Evolutionary conservation across 2,113 vertebrate species (phyloP).

Genomic region (Fulica atra): DNA sequence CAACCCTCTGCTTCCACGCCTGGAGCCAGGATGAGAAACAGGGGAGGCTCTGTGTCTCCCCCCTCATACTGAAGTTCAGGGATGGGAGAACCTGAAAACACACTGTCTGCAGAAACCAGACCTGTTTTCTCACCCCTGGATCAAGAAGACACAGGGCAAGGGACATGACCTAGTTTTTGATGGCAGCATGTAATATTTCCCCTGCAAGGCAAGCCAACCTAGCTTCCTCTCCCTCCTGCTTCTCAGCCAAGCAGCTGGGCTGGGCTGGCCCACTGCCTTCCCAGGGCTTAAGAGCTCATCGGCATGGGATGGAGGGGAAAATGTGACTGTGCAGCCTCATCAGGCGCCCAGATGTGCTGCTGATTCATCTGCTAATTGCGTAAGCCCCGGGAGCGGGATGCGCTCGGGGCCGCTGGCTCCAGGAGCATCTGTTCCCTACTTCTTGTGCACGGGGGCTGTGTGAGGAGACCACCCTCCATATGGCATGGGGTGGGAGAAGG

Average conservation of each 20-base stretch:
- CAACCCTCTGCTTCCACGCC: not conserved
- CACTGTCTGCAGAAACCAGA: not conserved
- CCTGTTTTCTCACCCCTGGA: not conserved
- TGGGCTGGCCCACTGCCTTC: not conserved
- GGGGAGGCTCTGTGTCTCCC: not conserved
- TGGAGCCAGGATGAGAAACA: not conserved
- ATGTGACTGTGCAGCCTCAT: not conserved
- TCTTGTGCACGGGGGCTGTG: not conserved
- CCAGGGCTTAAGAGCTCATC: not conserved
- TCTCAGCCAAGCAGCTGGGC: not conserved
- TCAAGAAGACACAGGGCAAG: not conserved
- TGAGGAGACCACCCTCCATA: not conserved
- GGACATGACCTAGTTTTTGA: conserved; percentile 16
- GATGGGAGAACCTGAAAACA: not conserved
- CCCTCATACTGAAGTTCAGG: not conserved
- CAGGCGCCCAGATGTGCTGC: conserved; percentile 50
- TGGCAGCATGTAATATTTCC: not conserved
- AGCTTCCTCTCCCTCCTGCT: not conserved
- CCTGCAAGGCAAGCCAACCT: not conserved
- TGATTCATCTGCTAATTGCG: conserved; percentile 4
- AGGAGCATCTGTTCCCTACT: conserved; percentile 10
- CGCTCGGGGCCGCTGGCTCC: not conserved
- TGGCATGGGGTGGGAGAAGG: not conserved
- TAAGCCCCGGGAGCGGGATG: not conserved
- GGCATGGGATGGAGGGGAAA: not conserved